phyloP scores from a whole-genome alignment of 1,140 invertebrate genomes.

The Drosophila lowei region DNA sequence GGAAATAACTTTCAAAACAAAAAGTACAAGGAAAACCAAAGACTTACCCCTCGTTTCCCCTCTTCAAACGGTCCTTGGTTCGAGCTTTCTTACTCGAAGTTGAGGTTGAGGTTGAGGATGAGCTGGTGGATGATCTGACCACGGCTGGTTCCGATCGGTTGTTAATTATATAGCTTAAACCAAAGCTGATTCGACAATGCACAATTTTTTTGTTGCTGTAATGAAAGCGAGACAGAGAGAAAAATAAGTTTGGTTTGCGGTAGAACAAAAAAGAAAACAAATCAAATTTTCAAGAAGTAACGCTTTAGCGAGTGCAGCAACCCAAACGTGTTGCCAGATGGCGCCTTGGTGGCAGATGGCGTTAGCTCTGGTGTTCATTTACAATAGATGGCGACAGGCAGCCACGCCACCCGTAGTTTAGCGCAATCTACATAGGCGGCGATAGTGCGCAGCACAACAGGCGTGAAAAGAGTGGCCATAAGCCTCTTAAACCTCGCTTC shows the following conservation, averaged over 20 bases:
- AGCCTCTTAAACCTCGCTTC: neutral
- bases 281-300: too few relatives aligned
- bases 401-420: too few relatives aligned
- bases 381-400: too few relatives aligned
- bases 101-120: slow-evolving; percentile 32
- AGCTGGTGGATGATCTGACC: slow-evolving; percentile 31
- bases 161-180: slow-evolving; percentile 21
- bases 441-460: too few relatives aligned
- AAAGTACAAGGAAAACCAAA: too few relatives aligned
- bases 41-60: slow-evolving; percentile 5
- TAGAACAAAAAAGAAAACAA: neutral
- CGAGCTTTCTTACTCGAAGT: slow-evolving; percentile 36
- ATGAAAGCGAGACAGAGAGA: neutral
- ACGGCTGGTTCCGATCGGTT: slow-evolving; percentile 34
- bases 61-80: slow-evolving; percentile 62
- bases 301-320: too few relatives aligned
- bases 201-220: slow-evolving; percentile 50
- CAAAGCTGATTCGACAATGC: slow-evolving; percentile 51
- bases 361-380: neutral
- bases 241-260: neutral
- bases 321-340: too few relatives aligned
- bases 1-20: too few relatives aligned
- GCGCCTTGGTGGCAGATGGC: slow-evolving; percentile 3
- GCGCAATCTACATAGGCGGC: too few relatives aligned
- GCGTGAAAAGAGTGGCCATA: neutral